phyloP scores from a whole-genome alignment of 2,797 vertebrate species.

The Tiaroga cobitis region DNA sequence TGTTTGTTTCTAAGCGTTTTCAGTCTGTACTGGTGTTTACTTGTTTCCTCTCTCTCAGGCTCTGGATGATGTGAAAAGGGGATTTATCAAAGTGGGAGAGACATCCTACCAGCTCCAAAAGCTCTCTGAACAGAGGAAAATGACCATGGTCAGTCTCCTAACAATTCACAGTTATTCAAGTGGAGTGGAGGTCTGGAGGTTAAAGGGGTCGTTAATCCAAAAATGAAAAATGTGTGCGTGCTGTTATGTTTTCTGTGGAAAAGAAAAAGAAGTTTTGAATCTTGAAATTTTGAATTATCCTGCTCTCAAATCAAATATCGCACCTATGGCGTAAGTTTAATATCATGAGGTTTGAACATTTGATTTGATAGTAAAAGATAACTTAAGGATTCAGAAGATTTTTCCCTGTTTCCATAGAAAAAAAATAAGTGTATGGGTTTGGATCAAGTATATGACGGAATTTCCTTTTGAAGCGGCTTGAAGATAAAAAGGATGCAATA shows the following conservation, averaged over 20 bases:
- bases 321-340: background rate
- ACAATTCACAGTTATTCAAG: background rate
- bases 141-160: constrained; percentile 85
- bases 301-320: background rate
- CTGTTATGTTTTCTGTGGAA: background rate
- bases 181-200: background rate
- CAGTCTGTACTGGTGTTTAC: background rate
- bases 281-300: background rate
- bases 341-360: background rate
- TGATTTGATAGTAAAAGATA: background rate
- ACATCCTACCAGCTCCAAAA: constrained; percentile 97
- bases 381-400: background rate
- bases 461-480: background rate
- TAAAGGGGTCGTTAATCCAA: background rate
- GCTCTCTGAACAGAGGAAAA: constrained; percentile 93
- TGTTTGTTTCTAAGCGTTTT: background rate
- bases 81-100: constrained; percentile 92
- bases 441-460: background rate
- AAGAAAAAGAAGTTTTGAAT: background rate
- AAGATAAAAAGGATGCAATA: too few relatives aligned
- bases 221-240: background rate
- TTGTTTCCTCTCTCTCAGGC: constrained; percentile 76
- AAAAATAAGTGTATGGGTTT: background rate
- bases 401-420: background rate
- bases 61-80: constrained; percentile 92